Conservation (phyloP, 2,888 invertebrate species). For the Pardosa pseudoannulata region DNA sequence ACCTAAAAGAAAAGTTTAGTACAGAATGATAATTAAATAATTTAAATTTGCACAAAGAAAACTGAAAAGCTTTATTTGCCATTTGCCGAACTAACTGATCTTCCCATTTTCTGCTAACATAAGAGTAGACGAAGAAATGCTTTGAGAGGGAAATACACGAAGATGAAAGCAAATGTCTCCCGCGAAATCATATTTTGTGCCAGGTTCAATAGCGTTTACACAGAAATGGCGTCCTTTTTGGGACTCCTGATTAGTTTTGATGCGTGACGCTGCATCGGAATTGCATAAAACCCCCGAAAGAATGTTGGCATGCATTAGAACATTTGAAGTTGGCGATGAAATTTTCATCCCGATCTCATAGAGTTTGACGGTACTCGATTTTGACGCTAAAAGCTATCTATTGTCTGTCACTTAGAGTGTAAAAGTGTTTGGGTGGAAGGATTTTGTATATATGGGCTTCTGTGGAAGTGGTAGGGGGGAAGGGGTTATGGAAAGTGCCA, state of each 20-base stretch:
- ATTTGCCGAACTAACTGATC: too few relatives aligned
- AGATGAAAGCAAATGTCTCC: neutral
- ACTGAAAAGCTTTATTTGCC: too few relatives aligned
- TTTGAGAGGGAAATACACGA: neutral
- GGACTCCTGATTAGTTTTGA: neutral
- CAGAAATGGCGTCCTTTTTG: neutral
- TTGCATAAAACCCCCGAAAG: neutral
- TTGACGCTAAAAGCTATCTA: slow-evolving; percentile 6
- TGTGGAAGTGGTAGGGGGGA: too few relatives aligned
- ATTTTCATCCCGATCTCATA: too few relatives aligned
- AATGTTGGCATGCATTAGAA: neutral
- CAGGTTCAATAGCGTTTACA: slow-evolving; percentile 16
- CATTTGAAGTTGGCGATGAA: too few relatives aligned
- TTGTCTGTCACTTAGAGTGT: neutral
- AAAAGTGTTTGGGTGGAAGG: neutral
- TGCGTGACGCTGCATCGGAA: neutral
- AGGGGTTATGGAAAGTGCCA: neutral
- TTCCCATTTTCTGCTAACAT: too few relatives aligned
- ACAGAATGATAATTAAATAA: too few relatives aligned
- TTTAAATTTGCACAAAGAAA: too few relatives aligned
- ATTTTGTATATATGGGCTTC: too few relatives aligned
- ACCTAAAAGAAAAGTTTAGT: too few relatives aligned
- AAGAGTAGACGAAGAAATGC: too few relatives aligned
- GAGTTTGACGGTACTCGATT: neutral
- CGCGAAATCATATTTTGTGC: slow-evolving; percentile 2